Evolutionary conservation across 2,797 vertebrate species (phyloP).

Genomic region (Phataginus tricuspis): DNA sequence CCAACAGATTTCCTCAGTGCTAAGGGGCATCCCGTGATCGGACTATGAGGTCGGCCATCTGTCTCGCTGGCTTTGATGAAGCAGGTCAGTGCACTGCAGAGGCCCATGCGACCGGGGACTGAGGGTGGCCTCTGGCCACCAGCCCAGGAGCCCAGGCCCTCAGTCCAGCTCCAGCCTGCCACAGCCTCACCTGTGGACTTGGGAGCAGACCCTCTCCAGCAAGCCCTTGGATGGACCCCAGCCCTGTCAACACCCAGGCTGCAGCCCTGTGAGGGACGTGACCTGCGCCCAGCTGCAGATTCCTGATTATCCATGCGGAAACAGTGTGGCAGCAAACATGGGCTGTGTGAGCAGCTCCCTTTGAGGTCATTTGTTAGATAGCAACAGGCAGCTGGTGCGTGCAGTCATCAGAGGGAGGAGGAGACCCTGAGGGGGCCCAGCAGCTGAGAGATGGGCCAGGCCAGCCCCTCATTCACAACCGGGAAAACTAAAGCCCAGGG

Average conservation of each 20-base stretch:
- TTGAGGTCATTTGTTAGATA: fast-evolving
- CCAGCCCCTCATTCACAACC: neutral
- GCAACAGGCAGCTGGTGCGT: fast-evolving
- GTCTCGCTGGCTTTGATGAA: neutral
- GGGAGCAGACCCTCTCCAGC: too few species aligned
- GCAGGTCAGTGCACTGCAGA: neutral
- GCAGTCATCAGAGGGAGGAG: too few species aligned
- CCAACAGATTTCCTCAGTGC: neutral
- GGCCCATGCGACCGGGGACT: fast-evolving
- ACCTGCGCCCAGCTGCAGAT: fast-evolving
- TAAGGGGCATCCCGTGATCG: neutral
- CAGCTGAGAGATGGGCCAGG: neutral
- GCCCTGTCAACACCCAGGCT: neutral
- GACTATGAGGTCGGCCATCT: too few species aligned
- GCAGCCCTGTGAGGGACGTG: neutral
- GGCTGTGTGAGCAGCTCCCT: fast-evolving
- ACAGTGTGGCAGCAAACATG: too few species aligned
- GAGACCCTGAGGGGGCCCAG: neutral
- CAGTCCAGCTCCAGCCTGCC: fast-evolving
- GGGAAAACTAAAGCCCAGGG: neutral
- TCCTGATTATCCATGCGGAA: neutral
- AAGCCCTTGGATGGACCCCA: neutral
- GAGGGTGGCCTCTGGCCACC: neutral
- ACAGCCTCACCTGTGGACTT: fast-evolving
- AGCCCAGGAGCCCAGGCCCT: neutral